Percentiles rank a stretch among this genome's conserved stretches.
phyloP scores from a whole-genome alignment of 53 echinoderm and acorn worm genomes.

The Crossaster papposus region DNA sequence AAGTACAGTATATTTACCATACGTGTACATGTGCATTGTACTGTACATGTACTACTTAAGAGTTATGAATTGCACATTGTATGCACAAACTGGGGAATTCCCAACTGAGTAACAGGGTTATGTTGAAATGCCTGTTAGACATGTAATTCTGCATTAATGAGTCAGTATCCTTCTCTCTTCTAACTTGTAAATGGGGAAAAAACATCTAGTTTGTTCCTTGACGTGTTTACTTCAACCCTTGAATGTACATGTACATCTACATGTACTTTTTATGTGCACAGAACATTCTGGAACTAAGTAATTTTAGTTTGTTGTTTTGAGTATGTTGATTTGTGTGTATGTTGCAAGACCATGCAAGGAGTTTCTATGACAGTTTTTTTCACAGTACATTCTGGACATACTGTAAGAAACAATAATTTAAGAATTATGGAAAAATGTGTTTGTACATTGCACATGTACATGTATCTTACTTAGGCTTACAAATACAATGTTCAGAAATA shows the following conservation, averaged over 20 bases:
- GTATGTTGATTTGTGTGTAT: background rate
- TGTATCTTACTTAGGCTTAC: too few relatives aligned
- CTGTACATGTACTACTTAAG: background rate
- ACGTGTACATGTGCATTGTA: slow-evolving; percentile 22
- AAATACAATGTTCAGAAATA: too few relatives aligned
- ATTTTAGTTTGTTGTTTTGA: background rate
- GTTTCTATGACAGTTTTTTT: background rate
- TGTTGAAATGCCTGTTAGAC: background rate
- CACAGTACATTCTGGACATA: background rate
- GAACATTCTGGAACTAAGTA: background rate
- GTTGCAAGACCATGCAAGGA: background rate
- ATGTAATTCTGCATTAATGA: too few relatives aligned
- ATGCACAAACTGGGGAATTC: slow-evolving; percentile 5
- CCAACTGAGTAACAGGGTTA: background rate
- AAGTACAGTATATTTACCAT: slow-evolving; percentile 39
- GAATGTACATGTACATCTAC: background rate
- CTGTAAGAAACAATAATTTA: too few relatives aligned
- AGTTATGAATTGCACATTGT: background rate
- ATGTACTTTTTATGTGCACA: background rate
- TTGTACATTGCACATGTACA: too few relatives aligned
- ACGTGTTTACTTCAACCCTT: background rate
- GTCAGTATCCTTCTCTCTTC: too few relatives aligned
- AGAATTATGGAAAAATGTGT: too few relatives aligned
- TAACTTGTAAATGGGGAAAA: too few relatives aligned
- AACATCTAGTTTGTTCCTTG: too few relatives aligned